Evolutionary conservation across 2,888 invertebrate species (phyloP), one percentile per base, ranked within the genome.

Genomic region (Phyllotreta cruciferae): DNA sequence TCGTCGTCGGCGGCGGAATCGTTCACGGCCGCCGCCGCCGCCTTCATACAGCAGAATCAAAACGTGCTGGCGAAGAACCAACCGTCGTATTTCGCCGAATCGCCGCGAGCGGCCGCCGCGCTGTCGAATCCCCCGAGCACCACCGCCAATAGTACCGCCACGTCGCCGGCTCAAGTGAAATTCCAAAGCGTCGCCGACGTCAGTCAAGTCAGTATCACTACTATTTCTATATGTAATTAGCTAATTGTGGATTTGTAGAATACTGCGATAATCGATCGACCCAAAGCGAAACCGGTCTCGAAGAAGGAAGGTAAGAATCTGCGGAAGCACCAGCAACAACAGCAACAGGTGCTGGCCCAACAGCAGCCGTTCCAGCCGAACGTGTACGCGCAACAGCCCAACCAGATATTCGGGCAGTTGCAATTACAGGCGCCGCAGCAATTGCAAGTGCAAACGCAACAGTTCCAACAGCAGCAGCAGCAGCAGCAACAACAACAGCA

Each of bases 251-350:
- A 7, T 14, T 6, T 5, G 8, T 37, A 89, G 83, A 88, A 86
- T 76, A 90, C 90, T 63, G 90, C 91, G 68, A 90, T 92, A 74
- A 91, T 91, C 82, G 93, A 93, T 82, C 87, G 93, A 74, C 91
- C 92, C 63, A 92, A 92, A 81, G 92, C 90, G 47, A 93, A 92
- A 81, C 89, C 91, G 44, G 88, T 88, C 56, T 88, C 90, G 55
- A 91, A 93, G 79, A 92, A 92, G 79, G 92, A 91, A 78, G 87
- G 89, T 54, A 92, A 92, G 80, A 88, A 87, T 77, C 83, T 87
- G 66, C 85, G 90, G 72, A 91, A 91, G 73, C 83, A 83, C 70
- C 80, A 80, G 61, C 82, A 75, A 79, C 83, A 83, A 74, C 82
- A 85, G 71, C 82, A 78, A 11, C 49, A 70, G 64, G 75, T 75